Evolutionary conservation across 2,113 vertebrate species (phyloP).

Genomic region (Zingel zingel): DNA sequence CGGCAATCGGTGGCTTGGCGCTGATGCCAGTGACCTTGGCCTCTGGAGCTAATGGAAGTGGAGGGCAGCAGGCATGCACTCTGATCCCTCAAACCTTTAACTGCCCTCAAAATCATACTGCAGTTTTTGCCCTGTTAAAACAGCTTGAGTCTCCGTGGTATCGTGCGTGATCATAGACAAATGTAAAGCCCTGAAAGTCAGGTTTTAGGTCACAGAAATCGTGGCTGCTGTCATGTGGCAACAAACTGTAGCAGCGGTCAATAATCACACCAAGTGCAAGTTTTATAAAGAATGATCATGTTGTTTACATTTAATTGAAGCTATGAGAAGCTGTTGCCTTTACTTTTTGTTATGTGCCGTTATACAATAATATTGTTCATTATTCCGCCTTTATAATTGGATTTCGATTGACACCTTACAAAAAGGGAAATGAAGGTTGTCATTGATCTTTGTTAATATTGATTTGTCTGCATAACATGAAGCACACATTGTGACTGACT

Average conservation of each 20-base stretch:
- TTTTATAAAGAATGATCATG: not conserved
- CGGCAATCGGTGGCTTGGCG: conserved; percentile 52
- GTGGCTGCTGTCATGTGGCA: not conserved
- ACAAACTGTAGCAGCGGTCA: not conserved
- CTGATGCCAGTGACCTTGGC: conserved; percentile 81
- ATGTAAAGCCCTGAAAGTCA: conserved; percentile 17
- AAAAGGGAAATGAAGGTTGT: conserved; percentile 76
- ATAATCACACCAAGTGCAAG: not conserved
- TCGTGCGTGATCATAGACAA: not conserved
- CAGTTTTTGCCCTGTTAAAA: conserved; percentile 3
- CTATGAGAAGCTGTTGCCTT: not conserved
- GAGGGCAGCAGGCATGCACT: conserved; percentile 65
- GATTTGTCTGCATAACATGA: conserved; percentile 79
- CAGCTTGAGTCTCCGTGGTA: not conserved
- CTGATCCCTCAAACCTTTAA: conserved; percentile 16
- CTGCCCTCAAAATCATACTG: conserved; percentile 5
- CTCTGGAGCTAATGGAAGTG: conserved; percentile 80
- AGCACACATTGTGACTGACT: conserved; percentile 63
- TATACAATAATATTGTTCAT: conserved; percentile 26
- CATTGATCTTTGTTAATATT: conserved; percentile 77
- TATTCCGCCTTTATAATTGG: conserved; percentile 76
- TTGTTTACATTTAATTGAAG: not conserved
- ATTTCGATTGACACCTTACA: conserved; percentile 78
- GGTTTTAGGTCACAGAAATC: conserved; percentile 27
- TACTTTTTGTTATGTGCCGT: not conserved